Evolutionary conservation across 2,797 vertebrate genomes (phyloP).

Genomic region (Danio albolineatus): DNA sequence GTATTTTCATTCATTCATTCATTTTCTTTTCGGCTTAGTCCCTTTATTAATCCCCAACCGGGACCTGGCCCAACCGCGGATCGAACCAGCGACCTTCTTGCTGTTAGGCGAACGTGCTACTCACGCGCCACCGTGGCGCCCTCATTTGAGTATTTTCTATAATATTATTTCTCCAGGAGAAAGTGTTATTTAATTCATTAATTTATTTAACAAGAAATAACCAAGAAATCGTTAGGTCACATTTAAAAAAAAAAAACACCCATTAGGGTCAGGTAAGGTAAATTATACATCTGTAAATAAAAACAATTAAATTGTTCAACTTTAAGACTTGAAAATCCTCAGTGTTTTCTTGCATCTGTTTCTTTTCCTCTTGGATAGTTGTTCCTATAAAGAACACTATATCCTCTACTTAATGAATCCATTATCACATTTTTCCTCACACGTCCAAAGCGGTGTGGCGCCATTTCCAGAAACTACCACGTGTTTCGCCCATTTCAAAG

Average conservation of each 20-base stretch:
- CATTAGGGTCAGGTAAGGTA: not conserved
- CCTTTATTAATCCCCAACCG: no score
- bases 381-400: constrained; percentile 23
- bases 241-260: no score
- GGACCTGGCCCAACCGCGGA: no score
- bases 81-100: no score
- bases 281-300: not conserved
- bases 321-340: not conserved
- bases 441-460: constrained; percentile 27
- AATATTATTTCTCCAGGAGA: no score
- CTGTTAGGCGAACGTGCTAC: no score
- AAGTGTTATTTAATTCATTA: not conserved
- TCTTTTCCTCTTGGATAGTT: constrained; percentile 19
- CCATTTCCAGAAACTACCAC: constrained; percentile 50
- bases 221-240: not conserved
- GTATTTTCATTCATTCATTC: no score
- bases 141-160: no score
- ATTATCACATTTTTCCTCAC: constrained; percentile 47
- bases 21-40: no score
- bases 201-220: not conserved
- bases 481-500: constrained; percentile 43
- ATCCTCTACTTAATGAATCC: constrained; percentile 46
- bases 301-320: not conserved
- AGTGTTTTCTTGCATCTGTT: not conserved
- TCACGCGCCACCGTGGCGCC: no score